Percentiles rank a stretch among this genome's conserved stretches.
These are phyloP conservation scores for Chaetops frenatus DNA, from an alignment of 2,113 vertebrate genomes.

Conservation along the genomic window DNA sequence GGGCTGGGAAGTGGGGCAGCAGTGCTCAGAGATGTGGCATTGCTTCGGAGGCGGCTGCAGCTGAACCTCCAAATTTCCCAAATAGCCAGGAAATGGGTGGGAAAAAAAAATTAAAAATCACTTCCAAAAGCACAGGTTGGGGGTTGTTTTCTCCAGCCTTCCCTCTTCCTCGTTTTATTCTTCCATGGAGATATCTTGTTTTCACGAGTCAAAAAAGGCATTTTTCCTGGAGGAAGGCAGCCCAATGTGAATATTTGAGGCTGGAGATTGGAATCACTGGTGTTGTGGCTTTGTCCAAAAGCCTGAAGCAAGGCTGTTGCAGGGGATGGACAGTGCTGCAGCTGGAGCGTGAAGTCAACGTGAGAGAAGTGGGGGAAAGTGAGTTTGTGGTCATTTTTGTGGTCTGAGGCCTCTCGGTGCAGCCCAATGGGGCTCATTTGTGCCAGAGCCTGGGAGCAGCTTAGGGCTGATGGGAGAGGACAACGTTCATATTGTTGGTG, in stretches of 20 bases:
- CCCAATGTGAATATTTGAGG: fast-evolving
- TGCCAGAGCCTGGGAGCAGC: neutral
- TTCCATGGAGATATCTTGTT: neutral
- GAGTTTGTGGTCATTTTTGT: neutral
- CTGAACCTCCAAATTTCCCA: fast-evolving
- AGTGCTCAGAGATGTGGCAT: fast-evolving
- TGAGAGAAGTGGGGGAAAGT: neutral
- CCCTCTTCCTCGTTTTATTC: neutral
- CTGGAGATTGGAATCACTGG: neutral
- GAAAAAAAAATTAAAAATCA: fast-evolving
- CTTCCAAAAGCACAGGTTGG: neutral
- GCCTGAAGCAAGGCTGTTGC: neutral
- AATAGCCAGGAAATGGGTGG: fast-evolving
- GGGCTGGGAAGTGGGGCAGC: fast-evolving
- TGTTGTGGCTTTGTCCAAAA: neutral
- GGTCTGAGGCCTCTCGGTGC: neutral
- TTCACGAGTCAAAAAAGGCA: neutral
- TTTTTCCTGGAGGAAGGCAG: neutral
- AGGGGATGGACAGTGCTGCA: neutral
- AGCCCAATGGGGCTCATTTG: fast-evolving
- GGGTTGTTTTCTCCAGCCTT: neutral
- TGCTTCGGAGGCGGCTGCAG: fast-evolving
- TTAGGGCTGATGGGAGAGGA: fast-evolving
- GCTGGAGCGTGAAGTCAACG: neutral
- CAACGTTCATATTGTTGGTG: fast-evolving